Evolutionary conservation across 2,113 vertebrate species (phyloP), one percentile per base, ranked within the genome.

Genomic region (Bostrychus sinensis): DNA sequence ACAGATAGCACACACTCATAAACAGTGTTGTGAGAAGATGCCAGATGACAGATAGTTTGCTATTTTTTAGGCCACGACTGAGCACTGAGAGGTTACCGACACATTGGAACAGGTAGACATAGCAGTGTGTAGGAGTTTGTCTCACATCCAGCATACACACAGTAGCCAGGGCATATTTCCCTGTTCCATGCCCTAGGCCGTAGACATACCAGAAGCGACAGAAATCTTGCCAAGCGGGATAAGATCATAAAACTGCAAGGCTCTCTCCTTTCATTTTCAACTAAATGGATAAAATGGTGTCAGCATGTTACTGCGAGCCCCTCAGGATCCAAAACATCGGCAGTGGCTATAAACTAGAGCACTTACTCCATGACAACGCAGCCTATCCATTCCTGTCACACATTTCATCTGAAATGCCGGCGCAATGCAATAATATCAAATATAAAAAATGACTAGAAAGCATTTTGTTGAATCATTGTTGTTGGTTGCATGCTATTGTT

Each of bases 211-310:
- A 80, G 75, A 66, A 89, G 83, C 55, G 75, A 89, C 87, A 88
- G 85, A 90, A 86, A 83, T 72, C 66, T 63, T 20, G 81, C 88
- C 91, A 90, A 91, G 86, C 78, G 79, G 83, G 86, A 89, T 86
- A 87, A 80, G 83, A 86, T 89, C 85, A 82, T 91, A 91, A 91
- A 92, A 89, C 80, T 85, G 75, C 72, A 66, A 86, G 82, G 85
- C 84, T 82, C 80, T 88, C 86, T 88, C 79, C 88, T 85, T 85
- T 89, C 81, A 89, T 87, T 88, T 89, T 89, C 81, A 78, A 82
- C 82, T 89, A 91, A 90, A 89, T 86, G 83, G 82, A 87, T 80
- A 87, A 88, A 89, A 88, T 81, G 86, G 80, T 90, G 85, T 91
- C 85, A 87, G 88, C 78, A 68, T 86, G 80, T 85, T 84, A 86